Evolutionary conservation across 2,797 vertebrate species (phyloP).

Genomic region (Eospalax fontanierii): DNA sequence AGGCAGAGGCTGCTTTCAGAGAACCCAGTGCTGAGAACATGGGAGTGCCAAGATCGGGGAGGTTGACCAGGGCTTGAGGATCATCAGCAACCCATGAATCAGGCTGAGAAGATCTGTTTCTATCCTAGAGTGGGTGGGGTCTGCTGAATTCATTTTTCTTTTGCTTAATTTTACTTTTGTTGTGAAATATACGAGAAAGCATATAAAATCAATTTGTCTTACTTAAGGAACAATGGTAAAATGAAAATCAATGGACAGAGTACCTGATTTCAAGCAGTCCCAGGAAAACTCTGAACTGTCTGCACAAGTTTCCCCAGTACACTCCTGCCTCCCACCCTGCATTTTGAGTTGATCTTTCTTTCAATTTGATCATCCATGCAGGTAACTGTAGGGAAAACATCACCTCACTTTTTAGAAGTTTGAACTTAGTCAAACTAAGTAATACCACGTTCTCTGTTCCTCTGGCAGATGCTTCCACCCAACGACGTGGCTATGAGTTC

Average conservation of each 20-base stretch:
- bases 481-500: neutral
- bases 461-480: neutral
- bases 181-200: neutral
- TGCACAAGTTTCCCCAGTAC: neutral
- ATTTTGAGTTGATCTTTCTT: neutral
- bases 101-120: neutral
- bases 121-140: fast-evolving
- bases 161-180: neutral
- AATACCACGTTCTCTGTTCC: neutral
- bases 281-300: neutral
- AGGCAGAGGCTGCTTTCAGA: neutral
- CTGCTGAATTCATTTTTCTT: neutral
- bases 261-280: neutral
- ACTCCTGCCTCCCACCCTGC: neutral
- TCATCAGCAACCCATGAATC: fast-evolving
- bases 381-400: neutral
- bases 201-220: neutral
- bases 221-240: neutral
- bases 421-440: neutral
- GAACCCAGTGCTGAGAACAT: too few relatives aligned
- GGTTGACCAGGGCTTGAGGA: fast-evolving
- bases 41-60: too few relatives aligned
- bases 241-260: too few relatives aligned
- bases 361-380: neutral
- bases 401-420: neutral